phyloP scores from a whole-genome alignment of 2,113 vertebrate species.

The Lagopus leucura region DNA sequence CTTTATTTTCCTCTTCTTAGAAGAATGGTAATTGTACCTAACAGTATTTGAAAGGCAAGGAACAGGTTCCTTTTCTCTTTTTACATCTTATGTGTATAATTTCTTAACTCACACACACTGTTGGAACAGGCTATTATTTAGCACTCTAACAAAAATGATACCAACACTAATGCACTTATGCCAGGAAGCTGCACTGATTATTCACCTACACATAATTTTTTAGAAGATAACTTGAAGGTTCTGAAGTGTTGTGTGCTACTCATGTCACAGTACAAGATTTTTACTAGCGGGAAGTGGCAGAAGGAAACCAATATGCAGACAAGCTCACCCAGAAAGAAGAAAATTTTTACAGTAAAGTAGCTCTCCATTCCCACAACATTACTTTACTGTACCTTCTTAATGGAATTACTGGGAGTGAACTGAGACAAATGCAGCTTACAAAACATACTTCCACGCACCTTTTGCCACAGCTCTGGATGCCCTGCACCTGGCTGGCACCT shows the following conservation, averaged over 20 bases:
- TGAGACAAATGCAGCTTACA: not conserved
- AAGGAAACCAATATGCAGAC: not conserved
- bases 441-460: not conserved
- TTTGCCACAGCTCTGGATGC: not conserved
- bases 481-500: rapidly evolving
- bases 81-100: rapidly evolving
- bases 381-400: not conserved
- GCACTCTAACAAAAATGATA: not conserved
- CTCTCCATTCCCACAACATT: not conserved
- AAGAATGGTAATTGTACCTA: not conserved
- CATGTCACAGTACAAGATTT: constrained; percentile 1
- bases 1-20: not conserved
- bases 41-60: not conserved
- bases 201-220: constrained; percentile 7
- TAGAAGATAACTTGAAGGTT: not conserved
- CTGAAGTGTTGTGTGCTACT: not conserved
- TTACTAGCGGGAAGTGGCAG: not conserved
- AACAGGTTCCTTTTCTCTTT: not conserved
- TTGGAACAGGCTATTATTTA: not conserved
- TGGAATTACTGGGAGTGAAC: not conserved
- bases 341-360: not conserved
- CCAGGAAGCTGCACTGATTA: not conserved
- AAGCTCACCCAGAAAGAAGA: not conserved
- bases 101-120: not conserved
- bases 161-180: not conserved